Conservation (phyloP, 2,113 vertebrate species). For the Pica pica region DNA sequence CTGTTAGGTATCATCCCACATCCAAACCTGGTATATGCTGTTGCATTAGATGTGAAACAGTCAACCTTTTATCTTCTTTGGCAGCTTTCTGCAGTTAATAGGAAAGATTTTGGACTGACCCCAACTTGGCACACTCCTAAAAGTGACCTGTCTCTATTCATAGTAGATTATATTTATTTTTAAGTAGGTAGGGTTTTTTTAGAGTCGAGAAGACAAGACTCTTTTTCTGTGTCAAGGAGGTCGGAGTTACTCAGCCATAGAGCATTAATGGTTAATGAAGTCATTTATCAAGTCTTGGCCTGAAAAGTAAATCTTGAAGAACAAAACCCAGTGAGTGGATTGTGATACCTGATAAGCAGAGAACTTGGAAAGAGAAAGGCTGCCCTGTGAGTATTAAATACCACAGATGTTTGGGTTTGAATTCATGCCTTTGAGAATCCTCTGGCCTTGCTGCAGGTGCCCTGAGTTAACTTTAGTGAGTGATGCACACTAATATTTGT, state of each 20-base stretch:
- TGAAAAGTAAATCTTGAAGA: conserved; percentile 25
- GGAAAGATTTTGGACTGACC: background rate
- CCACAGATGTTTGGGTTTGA: background rate
- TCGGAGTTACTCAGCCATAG: conserved; percentile 2
- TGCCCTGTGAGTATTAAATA: background rate
- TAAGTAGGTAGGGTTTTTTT: background rate
- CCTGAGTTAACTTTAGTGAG: conserved; percentile 27
- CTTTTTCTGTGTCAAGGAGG: background rate
- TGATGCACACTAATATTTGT: background rate
- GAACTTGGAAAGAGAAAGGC: background rate
- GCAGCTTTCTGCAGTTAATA: background rate
- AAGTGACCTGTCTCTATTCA: background rate
- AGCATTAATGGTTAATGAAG: background rate
- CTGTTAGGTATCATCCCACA: background rate
- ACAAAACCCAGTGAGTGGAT: background rate
- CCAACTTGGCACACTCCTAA: background rate
- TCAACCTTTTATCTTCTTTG: background rate
- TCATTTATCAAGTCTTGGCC: background rate
- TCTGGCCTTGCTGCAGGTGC: background rate
- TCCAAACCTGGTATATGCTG: background rate
- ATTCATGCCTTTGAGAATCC: background rate
- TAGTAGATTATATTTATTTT: background rate
- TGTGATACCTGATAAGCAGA: background rate
- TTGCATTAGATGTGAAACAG: background rate
- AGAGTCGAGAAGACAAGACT: background rate